A percentile compares a stretch with the other conserved stretches of the same genome.
Conservation (phyloP, 2,797 vertebrate species). For the Periophthalmus magnuspinnatus region DNA sequence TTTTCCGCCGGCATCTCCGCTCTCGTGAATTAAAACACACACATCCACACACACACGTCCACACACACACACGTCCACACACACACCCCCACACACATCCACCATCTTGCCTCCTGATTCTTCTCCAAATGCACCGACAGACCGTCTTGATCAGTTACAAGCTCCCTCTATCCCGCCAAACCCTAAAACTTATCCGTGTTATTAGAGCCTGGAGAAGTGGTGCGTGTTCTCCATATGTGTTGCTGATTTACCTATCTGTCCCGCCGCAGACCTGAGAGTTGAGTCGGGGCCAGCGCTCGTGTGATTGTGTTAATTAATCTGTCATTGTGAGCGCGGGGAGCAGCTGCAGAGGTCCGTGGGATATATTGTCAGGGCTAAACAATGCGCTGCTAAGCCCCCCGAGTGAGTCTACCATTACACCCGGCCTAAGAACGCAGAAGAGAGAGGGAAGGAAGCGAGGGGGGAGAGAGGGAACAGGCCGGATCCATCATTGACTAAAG, state of each 20-base stretch:
- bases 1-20: too few species aligned
- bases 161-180: slow-evolving; percentile 36
- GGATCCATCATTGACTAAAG: slow-evolving; percentile 89
- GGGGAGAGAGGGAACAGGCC: slow-evolving; percentile 73
- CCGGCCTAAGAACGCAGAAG: slow-evolving; percentile 82
- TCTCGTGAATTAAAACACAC: not conserved
- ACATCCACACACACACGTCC: slow-evolving; percentile 12
- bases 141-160: slow-evolving; percentile 73
- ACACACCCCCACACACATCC: slow-evolving; percentile 24
- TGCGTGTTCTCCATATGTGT: slow-evolving; percentile 85
- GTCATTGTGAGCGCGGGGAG: slow-evolving; percentile 95
- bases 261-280: slow-evolving; percentile 94
- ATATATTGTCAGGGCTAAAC: slow-evolving; percentile 97
- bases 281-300: slow-evolving; percentile 92
- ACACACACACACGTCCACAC: not conserved
- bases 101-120: slow-evolving; percentile 23
- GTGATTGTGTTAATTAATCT: slow-evolving; percentile 99
- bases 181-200: slow-evolving; percentile 70
- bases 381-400: slow-evolving; percentile 93
- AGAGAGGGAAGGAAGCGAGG: slow-evolving; percentile 41
- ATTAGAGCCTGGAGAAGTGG: slow-evolving; percentile 79
- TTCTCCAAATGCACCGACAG: slow-evolving; percentile 56
- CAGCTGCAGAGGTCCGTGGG: slow-evolving; percentile 96
- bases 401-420: slow-evolving; percentile 95
- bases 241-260: slow-evolving; percentile 98